phyloP scores from a whole-genome alignment of 2,113 vertebrate genomes.

The Carassius auratus region DNA sequence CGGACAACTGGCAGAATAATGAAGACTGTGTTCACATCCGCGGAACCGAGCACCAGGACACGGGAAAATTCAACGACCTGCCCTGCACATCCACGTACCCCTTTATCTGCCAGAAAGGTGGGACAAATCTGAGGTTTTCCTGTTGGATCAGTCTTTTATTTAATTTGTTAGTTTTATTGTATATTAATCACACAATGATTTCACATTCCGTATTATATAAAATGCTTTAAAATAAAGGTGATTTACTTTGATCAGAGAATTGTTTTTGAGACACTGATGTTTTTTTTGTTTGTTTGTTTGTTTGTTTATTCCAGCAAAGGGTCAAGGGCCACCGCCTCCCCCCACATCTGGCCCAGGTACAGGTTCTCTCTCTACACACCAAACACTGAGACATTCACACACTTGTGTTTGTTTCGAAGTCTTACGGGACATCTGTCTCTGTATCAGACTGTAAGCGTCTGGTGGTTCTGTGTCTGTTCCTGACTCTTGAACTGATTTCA shows the following conservation, averaged over 20 bases:
- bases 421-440: not conserved
- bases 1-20: conserved; percentile 72
- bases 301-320: conserved; percentile 64
- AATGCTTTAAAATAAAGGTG: no score
- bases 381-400: not conserved
- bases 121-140: not conserved
- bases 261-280: not conserved
- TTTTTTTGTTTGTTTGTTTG: not conserved
- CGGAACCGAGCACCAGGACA: conserved; percentile 40
- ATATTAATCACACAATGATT: no score
- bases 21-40: conserved; percentile 74
- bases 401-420: not conserved
- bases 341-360: conserved; percentile 78
- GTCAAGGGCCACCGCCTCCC: conserved; percentile 71
- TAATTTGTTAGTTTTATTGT: not conserved
- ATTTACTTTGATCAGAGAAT: not conserved
- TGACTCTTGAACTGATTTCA: not conserved
- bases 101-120: conserved; percentile 79
- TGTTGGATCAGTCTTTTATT: not conserved
- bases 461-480: not conserved
- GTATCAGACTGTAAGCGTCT: not conserved
- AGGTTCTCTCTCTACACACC: not conserved
- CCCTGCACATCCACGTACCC: conserved; percentile 63
- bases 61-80: conserved; percentile 72
- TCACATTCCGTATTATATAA: no score